phyloP scores from a whole-genome alignment of 1,140 invertebrate genomes.

The Pseudomyrmex cubaensis region DNA sequence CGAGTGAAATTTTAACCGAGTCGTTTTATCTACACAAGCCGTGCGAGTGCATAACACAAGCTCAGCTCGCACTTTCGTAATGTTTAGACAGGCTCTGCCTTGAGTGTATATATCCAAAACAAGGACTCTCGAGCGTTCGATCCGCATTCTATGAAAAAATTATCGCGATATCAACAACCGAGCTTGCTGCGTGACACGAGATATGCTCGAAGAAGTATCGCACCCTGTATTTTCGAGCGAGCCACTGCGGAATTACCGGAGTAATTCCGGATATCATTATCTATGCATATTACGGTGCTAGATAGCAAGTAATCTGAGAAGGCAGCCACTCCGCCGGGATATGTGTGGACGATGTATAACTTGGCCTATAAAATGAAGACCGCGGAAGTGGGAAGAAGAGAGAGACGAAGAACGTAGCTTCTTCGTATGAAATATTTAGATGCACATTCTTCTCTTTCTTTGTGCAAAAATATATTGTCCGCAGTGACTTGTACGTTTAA shows the following conservation, averaged over 20 bases:
- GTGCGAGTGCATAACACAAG: background rate
- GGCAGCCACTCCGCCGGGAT: background rate
- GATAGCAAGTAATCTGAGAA: slow-evolving; percentile 46
- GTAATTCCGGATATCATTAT: slow-evolving; percentile 54
- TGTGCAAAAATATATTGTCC: background rate
- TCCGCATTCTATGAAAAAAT: slow-evolving; percentile 14
- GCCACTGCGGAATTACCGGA: slow-evolving; percentile 30
- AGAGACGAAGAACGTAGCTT: background rate
- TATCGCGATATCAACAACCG: slow-evolving; percentile 24
- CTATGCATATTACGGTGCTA: slow-evolving; percentile 43
- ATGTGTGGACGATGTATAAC: slow-evolving; percentile 11
- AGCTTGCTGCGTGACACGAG: slow-evolving; percentile 11
- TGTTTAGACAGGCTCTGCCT: background rate
- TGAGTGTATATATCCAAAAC: slow-evolving; percentile 9
- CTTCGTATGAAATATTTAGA: slow-evolving; percentile 21
- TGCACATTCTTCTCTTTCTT: background rate
- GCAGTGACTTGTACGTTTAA: background rate
- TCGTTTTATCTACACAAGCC: background rate
- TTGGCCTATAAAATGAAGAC: slow-evolving; percentile 7
- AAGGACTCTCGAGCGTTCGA: slow-evolving; percentile 3
- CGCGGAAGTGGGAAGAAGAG: background rate
- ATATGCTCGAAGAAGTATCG: slow-evolving; percentile 42
- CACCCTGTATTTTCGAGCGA: slow-evolving; percentile 36
- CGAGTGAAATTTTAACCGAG: slow-evolving; percentile 11
- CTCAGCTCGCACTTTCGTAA: background rate